Base-by-base conservation (phyloP, 2,797 vertebrate species). In the Rhyacichthys aspro region DNA sequence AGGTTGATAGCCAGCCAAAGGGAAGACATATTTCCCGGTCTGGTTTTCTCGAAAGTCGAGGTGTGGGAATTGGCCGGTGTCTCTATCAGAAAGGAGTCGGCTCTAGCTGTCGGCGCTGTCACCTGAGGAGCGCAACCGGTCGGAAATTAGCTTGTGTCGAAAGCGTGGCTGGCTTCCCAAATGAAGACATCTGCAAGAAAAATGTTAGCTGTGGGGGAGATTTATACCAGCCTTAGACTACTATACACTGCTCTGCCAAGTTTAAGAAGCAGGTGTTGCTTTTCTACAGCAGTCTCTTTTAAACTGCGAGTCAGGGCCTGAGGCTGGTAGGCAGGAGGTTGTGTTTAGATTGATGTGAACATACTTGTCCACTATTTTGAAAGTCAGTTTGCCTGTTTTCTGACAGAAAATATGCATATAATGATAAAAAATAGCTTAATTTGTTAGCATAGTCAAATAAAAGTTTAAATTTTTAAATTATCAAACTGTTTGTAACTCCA, bases 11-110 rank as follows among this genome's bases (percentile, higher is more conserved):
- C 5, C 44, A 72, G 85, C 82, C 81, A 70, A 76, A 55, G 58
- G 52, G 75, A 79, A 73, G 82, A 86, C 85, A 62, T 79, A 80
- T 85, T 59, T 74, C 64, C 72, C 58, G 43, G 72, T 78, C 81
- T 82, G 59, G 23, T 52, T 74, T 82, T 74, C 77, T 46, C 67
- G 63, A 65, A 64, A 78, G 70, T 47, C 8, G 16, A 70, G 67
- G 72, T 83, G 75, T 76, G 58, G 61, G 78, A 76, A 78, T 72
- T 79, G 79, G 79, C 70, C 59, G 0, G 58, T 10, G 10, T 72
- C 58, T 70, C 48, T 43, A 62, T 70, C 63, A 72, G 62, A 66
- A 58, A 61, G 54, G 45, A 68, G 55, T 56, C 53, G 39, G 55
- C 46, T 34, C 60, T 34, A 59, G 61, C 60, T 55, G 11, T 56